Base-by-base conservation (phyloP, 2,888 invertebrate species). In the Agrochola circellaris region DNA sequence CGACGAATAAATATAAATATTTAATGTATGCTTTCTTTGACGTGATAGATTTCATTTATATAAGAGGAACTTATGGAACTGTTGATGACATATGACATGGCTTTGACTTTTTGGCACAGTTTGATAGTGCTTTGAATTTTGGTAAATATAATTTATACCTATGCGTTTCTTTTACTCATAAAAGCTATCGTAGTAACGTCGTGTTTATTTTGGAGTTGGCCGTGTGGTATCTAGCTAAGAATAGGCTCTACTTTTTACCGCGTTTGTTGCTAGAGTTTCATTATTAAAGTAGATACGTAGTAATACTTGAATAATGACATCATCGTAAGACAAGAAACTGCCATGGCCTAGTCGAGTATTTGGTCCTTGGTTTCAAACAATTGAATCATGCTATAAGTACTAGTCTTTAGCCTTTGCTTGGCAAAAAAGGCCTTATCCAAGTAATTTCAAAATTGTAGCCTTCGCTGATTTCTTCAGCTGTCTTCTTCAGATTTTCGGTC, bases 181-280 rank as follows among this genome's bases (percentile, higher is more conserved):
- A 60, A 51, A 60, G 30, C 23, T 61, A 5, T 13, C 66, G 54
- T n/a, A 5, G 54, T 75, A 34, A 61, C 34, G 34, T 61, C 65
- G 85, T 64, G n/a, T 65, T 73, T 82, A 82, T 85, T 82, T 85
- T 56, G 9, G 42, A 72, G 34, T 65, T 74, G 9, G 34, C 34
- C 68, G 75, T 81, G 74, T 85, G 75, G 56, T 72, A 48, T 73
- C 30, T 34, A 51, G 23, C 73, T 85, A 81, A 85, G n/a, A 81
- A 81, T 84, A 81, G 48, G 13, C 5, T 82, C 26, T 62, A n/a
- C 26, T 23, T 56, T 30, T n/a, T 48, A n/a, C 78, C 13, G 48
- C 20, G 66, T 58, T 82, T 26, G 4, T 42, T 65, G 17, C 23
- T 17, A 34, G 15, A 54, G 45, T 56, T 76, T 51, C 5, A 30